Conservation (phyloP, 2,888 invertebrate species). For the Scrobipalpa costella region DNA sequence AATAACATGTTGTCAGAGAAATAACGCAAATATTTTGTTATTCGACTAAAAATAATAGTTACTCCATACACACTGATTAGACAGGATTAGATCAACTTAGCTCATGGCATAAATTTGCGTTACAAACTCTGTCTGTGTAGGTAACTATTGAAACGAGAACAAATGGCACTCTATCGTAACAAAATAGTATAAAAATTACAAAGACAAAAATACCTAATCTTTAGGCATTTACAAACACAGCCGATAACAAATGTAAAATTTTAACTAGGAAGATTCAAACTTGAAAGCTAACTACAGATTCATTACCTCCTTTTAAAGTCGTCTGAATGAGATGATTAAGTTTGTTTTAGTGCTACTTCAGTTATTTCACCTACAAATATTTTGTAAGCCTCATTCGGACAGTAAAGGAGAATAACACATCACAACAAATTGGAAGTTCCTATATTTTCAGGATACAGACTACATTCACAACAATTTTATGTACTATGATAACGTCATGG, state of each 20-base stretch:
- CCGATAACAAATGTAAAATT: slow-evolving; percentile 38
- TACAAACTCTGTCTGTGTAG: neutral
- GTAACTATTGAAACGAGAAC: slow-evolving; percentile 17
- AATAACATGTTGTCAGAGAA: neutral
- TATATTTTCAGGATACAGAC: slow-evolving; percentile 30
- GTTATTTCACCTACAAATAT: too few relatives aligned
- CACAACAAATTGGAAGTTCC: neutral
- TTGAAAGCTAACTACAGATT: slow-evolving; percentile 1
- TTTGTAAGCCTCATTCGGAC: too few relatives aligned
- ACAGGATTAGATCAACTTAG: too few relatives aligned
- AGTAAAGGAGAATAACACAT: too few relatives aligned
- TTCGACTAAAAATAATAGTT: too few relatives aligned
- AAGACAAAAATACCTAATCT: slow-evolving; percentile 28
- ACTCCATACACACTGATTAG: too few relatives aligned
- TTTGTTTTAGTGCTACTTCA: too few relatives aligned
- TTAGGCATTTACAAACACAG: slow-evolving; percentile 35
- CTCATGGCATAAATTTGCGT: too few relatives aligned
- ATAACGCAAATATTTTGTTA: neutral
- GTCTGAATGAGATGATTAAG: too few relatives aligned
- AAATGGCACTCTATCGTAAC: slow-evolving; percentile 34
- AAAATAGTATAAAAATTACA: slow-evolving; percentile 19
- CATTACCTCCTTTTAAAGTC: neutral
- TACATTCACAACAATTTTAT: slow-evolving; percentile 30
- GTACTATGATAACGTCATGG: slow-evolving; percentile 35
- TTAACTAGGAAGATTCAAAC: slow-evolving; percentile 19